Conservation (phyloP, 2,888 invertebrate species). For the Eubasilissa splendida region DNA sequence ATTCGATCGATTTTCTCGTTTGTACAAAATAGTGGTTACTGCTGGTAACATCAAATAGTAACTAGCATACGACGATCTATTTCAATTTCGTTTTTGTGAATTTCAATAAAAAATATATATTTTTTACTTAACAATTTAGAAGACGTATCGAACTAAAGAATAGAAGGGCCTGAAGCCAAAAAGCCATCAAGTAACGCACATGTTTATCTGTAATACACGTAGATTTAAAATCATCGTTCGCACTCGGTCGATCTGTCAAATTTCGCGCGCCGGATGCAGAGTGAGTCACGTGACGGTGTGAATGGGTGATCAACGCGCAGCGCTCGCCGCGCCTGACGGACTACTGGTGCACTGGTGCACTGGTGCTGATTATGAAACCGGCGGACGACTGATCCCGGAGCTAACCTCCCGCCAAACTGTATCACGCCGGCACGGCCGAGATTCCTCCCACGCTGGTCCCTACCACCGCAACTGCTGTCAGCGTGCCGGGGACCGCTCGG, state of each 20-base stretch:
- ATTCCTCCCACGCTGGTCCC: conserved; percentile 38
- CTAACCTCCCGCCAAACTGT: conserved; percentile 51
- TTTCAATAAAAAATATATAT: neutral
- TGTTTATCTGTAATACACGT: conserved; percentile 1
- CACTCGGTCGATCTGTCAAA: conserved; percentile 47
- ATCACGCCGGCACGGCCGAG: conserved; percentile 16
- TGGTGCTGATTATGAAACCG: conserved; percentile 49
- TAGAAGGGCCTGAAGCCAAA: neutral
- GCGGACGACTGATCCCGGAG: conserved; percentile 46
- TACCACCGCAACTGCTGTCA: too few species aligned
- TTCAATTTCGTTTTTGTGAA: neutral
- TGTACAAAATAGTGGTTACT: too few species aligned
- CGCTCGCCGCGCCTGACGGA: conserved; percentile 69
- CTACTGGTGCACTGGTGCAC: conserved; percentile 60
- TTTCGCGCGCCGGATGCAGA: conserved; percentile 44
- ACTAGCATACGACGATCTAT: neutral
- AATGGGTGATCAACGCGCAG: conserved; percentile 66
- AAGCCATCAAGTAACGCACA: conserved; percentile 11
- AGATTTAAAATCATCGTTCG: conserved; percentile 1
- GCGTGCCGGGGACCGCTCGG: too few species aligned
- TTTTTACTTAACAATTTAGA: neutral
- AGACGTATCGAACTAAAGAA: neutral
- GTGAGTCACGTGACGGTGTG: neutral
- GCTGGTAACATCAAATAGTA: too few species aligned
- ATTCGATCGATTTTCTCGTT: too few species aligned